Evolutionary conservation across 1,140 invertebrate genomes (phyloP).

Genomic region (Scaptomyza montana): DNA sequence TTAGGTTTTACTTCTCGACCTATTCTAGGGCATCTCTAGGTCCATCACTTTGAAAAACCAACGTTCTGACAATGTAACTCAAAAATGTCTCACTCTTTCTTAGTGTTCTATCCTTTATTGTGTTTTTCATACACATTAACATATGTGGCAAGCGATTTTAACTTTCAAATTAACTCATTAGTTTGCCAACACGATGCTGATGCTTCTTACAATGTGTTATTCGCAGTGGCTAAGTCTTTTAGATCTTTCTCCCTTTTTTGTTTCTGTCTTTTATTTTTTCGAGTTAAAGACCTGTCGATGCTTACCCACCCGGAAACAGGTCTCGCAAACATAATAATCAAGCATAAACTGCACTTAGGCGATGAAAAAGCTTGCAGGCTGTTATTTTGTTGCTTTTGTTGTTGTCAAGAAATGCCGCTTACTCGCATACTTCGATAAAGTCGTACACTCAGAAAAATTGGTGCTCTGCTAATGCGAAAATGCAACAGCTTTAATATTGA

Average conservation of each 20-base stretch:
- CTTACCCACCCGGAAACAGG: slow-evolving; percentile 68
- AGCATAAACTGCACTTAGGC: slow-evolving; percentile 75
- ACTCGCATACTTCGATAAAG: not conserved
- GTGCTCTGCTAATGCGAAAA: too few relatives aligned
- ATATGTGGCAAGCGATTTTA: slow-evolving; percentile 27
- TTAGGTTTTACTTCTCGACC: too few relatives aligned
- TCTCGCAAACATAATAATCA: slow-evolving; percentile 69
- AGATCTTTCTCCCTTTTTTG: not conserved
- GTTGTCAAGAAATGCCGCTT: slow-evolving; percentile 2
- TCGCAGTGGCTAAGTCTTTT: not conserved
- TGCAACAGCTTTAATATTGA: too few relatives aligned
- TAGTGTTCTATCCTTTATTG: not conserved
- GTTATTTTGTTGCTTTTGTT: slow-evolving; percentile 44
- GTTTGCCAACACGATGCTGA: not conserved
- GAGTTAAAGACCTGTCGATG: slow-evolving; percentile 4
- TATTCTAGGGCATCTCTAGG: too few relatives aligned
- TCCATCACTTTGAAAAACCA: too few relatives aligned
- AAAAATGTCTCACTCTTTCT: not conserved
- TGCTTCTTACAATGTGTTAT: too few relatives aligned
- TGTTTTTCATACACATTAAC: not conserved
- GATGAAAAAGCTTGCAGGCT: slow-evolving; percentile 42
- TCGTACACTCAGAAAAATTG: not conserved
- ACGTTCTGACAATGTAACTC: too few relatives aligned
- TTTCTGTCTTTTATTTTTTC: too few relatives aligned
- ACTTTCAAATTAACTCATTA: slow-evolving; percentile 53